A percentile compares a stretch with the other conserved stretches of the same genome.
Conservation (phyloP, 2,797 vertebrate species). For the Anguilla obscura region DNA sequence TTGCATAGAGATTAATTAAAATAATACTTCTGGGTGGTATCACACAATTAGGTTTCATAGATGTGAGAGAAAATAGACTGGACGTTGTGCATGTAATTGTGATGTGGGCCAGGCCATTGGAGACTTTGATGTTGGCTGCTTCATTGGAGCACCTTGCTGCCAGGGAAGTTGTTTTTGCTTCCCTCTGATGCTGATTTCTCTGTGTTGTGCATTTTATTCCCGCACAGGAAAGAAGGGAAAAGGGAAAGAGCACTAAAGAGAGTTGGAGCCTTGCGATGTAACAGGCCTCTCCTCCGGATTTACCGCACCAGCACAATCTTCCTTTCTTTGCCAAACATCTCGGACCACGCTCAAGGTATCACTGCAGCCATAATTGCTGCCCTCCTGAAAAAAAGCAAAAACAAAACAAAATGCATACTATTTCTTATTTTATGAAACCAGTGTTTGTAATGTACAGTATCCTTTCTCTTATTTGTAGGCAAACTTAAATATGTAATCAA, state of each 20-base stretch:
- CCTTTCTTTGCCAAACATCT: constrained; percentile 35
- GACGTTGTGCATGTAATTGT: background rate
- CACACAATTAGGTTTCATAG: background rate
- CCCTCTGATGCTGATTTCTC: constrained; percentile 11
- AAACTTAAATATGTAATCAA: constrained; percentile 16
- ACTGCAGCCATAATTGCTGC: background rate
- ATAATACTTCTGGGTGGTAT: background rate
- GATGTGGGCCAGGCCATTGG: background rate
- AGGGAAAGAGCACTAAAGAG: constrained; percentile 73
- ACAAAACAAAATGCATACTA: constrained; percentile 36
- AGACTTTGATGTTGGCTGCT: background rate
- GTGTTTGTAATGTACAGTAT: constrained; percentile 48
- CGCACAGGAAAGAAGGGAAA: constrained; percentile 77
- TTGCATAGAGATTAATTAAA: too few relatives aligned
- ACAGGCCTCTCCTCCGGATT: background rate
- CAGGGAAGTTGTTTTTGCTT: constrained; percentile 1
- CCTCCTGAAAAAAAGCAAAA: constrained; percentile 34
- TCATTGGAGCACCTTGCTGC: background rate
- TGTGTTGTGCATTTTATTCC: constrained; percentile 35
- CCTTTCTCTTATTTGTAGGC: constrained; percentile 26
- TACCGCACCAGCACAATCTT: constrained; percentile 2
- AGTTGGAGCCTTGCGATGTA: constrained; percentile 13
- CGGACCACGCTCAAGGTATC: constrained; percentile 15
- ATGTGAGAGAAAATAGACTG: background rate
- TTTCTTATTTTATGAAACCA: constrained; percentile 43